Conservation (phyloP, 2,797 vertebrate species). For the Cossypha polioptera region DNA sequence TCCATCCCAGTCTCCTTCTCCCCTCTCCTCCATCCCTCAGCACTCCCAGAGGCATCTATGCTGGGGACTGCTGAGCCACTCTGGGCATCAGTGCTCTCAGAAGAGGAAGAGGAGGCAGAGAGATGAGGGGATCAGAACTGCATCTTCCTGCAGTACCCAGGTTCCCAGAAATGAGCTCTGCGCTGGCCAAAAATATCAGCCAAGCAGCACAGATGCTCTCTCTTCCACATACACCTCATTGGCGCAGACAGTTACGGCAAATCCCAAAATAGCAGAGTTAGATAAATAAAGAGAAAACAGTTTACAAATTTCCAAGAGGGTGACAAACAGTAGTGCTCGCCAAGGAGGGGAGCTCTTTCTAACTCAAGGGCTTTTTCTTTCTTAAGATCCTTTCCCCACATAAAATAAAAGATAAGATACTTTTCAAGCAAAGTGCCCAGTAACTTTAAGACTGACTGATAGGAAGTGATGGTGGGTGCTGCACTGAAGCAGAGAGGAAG, state of each 20-base stretch:
- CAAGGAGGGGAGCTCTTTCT: neutral
- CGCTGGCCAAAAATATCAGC: slow-evolving; percentile 20
- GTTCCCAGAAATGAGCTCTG: neutral
- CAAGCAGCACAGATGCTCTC: neutral
- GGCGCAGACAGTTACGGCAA: neutral
- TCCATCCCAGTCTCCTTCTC: neutral
- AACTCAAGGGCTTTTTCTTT: neutral
- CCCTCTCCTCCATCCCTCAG: neutral
- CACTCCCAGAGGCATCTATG: fast-evolving
- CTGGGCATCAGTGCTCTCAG: neutral
- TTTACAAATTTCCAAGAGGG: slow-evolving; percentile 32
- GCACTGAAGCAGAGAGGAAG: neutral
- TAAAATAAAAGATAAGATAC: neutral
- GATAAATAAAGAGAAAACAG: slow-evolving; percentile 46
- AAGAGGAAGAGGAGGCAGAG: neutral
- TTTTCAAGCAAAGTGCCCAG: neutral
- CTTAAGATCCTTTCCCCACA: neutral
- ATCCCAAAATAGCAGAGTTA: slow-evolving; percentile 42
- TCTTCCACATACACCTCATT: neutral
- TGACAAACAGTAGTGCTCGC: neutral
- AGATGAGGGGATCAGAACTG: neutral
- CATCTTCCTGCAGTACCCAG: fast-evolving
- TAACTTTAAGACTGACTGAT: neutral
- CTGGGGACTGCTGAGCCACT: neutral
- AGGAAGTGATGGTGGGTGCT: neutral